Evolutionary conservation across 2,113 vertebrate genomes (phyloP).

Genomic region (Mugil cephalus): DNA sequence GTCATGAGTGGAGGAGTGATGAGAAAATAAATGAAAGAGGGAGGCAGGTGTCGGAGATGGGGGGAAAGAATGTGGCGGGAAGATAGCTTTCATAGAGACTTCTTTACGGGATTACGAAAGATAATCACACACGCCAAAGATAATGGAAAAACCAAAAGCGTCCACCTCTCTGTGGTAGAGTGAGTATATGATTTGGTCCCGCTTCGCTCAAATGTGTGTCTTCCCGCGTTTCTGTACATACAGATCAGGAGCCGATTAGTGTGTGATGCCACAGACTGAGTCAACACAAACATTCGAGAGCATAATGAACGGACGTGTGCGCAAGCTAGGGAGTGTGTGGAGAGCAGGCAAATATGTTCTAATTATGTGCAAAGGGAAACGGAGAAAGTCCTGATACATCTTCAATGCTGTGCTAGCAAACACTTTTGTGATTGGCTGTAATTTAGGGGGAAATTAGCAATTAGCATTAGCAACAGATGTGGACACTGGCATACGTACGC

Average conservation of each 20-base stretch:
- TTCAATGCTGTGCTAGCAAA: too few species aligned
- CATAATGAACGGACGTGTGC: constrained; percentile 22
- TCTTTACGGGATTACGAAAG: background rate
- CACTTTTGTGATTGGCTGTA: too few species aligned
- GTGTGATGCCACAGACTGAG: constrained; percentile 30
- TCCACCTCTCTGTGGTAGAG: background rate
- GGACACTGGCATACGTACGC: too few species aligned
- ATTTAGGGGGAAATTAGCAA: too few species aligned
- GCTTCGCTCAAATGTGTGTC: constrained; percentile 28
- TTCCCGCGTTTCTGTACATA: constrained; percentile 31
- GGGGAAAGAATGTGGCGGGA: background rate
- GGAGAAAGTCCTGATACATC: too few species aligned
- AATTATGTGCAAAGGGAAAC: too few species aligned
- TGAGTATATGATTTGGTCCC: background rate
- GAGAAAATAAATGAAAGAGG: constrained; percentile 1
- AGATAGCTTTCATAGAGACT: background rate
- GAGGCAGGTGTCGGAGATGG: constrained; percentile 5
- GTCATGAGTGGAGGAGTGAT: background rate
- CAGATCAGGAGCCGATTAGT: constrained; percentile 48
- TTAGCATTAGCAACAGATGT: too few species aligned
- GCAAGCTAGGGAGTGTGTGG: too few species aligned
- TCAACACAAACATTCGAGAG: constrained; percentile 60
- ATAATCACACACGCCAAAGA: too few species aligned
- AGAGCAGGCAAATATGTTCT: background rate
- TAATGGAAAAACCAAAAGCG: background rate